Conservation (phyloP, 23 tunicate genomes). For the Trididemnum nubilum region DNA sequence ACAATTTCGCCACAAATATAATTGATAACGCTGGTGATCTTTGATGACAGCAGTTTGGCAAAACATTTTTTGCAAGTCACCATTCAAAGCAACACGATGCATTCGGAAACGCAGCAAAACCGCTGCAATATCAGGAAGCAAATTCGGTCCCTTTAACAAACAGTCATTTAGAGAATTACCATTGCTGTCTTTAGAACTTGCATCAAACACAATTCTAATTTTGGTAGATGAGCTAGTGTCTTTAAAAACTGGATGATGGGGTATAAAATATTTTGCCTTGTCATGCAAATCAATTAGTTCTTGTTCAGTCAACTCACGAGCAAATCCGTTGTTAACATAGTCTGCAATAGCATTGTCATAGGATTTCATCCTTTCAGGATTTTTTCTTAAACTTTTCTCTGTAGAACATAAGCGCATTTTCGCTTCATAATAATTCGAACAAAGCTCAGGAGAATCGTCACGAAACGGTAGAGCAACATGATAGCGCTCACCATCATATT, state of each 20-base stretch:
- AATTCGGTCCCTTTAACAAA: too few relatives aligned
- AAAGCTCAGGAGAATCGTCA: neutral
- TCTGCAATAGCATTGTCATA: neutral
- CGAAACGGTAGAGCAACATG: slow-evolving; percentile 8
- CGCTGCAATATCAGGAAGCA: too few relatives aligned
- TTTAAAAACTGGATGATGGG: neutral
- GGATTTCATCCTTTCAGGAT: neutral
- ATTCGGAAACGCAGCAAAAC: too few relatives aligned
- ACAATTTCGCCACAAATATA: too few relatives aligned
- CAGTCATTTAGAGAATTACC: too few relatives aligned
- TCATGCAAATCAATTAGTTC: neutral
- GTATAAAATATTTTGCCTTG: neutral
- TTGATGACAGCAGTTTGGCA: too few relatives aligned
- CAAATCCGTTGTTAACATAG: neutral
- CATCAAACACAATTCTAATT: too few relatives aligned
- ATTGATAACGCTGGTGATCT: too few relatives aligned
- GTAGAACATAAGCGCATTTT: neutral
- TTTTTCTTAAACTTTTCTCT: neutral
- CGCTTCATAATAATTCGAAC: neutral
- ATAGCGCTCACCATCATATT: neutral
- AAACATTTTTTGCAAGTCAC: too few relatives aligned
- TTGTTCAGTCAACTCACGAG: neutral
- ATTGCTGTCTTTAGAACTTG: too few relatives aligned
- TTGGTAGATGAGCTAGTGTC: neutral
- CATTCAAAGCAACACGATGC: too few relatives aligned